Percentiles rank a stretch among this genome's conserved stretches.
These are phyloP conservation scores for Heliconius congener DNA, from an alignment of 1,140 invertebrate species.

Conservation along the genomic window DNA sequence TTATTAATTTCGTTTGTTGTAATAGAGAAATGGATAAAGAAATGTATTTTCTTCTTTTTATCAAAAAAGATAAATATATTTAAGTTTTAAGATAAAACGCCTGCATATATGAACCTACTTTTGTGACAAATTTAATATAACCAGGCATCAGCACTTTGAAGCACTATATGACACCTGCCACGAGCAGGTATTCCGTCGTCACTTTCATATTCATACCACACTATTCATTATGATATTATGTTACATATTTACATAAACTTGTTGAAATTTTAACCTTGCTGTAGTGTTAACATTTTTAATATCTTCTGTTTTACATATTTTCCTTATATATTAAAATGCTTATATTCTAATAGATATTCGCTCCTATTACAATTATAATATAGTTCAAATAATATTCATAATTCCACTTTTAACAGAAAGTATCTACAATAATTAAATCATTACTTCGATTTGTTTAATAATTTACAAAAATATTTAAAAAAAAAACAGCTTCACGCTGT, in stretches of 20 bases:
- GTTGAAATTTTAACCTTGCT: not conserved
- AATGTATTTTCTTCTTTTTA: not conserved
- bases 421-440: no score
- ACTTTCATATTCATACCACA: conserved; percentile 24
- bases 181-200: conserved; percentile 12
- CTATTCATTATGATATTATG: conserved; percentile 14
- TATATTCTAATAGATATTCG: no score
- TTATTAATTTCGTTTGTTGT: no score
- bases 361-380: no score
- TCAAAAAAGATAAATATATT: not conserved
- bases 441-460: not conserved
- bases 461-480: not conserved
- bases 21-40: no score
- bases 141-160: conserved; percentile 11
- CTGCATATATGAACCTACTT: not conserved
- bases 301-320: not conserved
- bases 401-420: no score
- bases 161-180: conserved; percentile 26
- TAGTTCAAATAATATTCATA: no score
- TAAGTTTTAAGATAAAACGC: not conserved
- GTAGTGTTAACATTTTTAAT: not conserved
- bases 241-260: conserved; percentile 1
- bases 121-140: not conserved
- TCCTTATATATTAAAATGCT: no score
- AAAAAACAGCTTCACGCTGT: no score